Percentiles rank a stretch among this genome's conserved stretches.
These are phyloP conservation scores for Atherinosoma microstoma DNA, from an alignment of 2,797 vertebrate species.

Conservation along the genomic window DNA sequence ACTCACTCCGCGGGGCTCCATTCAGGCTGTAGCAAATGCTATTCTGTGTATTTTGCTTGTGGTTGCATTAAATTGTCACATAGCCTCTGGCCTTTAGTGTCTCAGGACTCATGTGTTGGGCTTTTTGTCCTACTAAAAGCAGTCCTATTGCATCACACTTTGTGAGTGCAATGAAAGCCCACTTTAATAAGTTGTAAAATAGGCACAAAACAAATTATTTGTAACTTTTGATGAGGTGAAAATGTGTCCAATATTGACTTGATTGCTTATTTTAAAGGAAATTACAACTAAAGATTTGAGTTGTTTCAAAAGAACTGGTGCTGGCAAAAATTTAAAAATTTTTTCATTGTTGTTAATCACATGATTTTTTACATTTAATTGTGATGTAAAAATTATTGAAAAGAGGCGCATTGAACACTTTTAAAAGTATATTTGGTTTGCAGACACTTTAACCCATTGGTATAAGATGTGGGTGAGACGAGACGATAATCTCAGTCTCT, in stretches of 20 bases:
- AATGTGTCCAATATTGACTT: not conserved
- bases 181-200: not conserved
- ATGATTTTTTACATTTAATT: not conserved
- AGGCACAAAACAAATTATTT: not conserved
- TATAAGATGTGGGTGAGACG: too few relatives aligned
- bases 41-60: conserved; percentile 57
- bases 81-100: conserved; percentile 52
- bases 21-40: conserved; percentile 43
- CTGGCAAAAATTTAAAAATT: not conserved
- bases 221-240: not conserved
- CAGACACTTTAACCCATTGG: too few relatives aligned
- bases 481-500: too few relatives aligned
- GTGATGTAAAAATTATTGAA: too few relatives aligned
- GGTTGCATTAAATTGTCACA: conserved; percentile 68
- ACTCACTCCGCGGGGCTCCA: conserved; percentile 33
- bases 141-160: conserved; percentile 19
- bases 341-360: not conserved
- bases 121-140: conserved; percentile 34
- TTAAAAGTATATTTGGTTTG: too few relatives aligned
- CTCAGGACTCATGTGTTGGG: conserved; percentile 37
- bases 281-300: not conserved
- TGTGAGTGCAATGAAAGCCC: not conserved
- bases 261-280: not conserved
- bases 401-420: too few relatives aligned
- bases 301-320: not conserved